Base-by-base conservation (phyloP, 2,113 vertebrate species). In the Tetraodon nigroviridis region DNA sequence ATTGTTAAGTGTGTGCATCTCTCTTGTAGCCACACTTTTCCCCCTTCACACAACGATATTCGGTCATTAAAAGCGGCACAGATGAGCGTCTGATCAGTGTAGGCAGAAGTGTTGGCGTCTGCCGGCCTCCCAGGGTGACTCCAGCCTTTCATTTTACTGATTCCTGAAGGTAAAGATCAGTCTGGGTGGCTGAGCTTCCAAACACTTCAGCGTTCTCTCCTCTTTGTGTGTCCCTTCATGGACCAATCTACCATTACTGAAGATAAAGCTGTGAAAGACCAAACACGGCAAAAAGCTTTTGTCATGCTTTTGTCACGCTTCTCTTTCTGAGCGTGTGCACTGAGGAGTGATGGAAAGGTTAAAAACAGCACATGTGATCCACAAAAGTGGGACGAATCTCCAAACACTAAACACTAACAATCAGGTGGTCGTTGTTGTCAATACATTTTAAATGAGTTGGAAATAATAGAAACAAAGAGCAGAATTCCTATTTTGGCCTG, bases 111-210 rank as follows among this genome's bases (percentile, higher is more conserved):
- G 57, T 69, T 61, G 60, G 64, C 58, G 56, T 77, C 79, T 77
- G 71, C 58, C 61, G n/a, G 2, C 64, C 60, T 67, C 55, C 51
- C 41, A 12, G 22, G 69, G 76, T 51, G 61, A 69, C 37, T 69
- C 48, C 3, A 71, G 54, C 44, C 21, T 58, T 52, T 10, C 65
- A 56, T 67, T 12, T 58, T 37, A 83, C 83, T 62, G 78, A 85
- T 78, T 73, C 73, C 51, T 54, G 16, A 58, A 61, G 49, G 46
- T 55, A 16, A 44, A 55, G 58, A 69, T 71, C 75, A 55, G 62
- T 72, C 54, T 62, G 58, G 64, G 50, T 69, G 63, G 66, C 58
- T 64, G 72, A 64, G 69, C 60, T 69, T 48, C 45, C 20, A 70
- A 70, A 67, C 62, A 58, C 53, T 65, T 64, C 17, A 20, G 13